Evolutionary conservation across 2,888 invertebrate genomes (phyloP).

Genomic region (Drosophila merina): DNA sequence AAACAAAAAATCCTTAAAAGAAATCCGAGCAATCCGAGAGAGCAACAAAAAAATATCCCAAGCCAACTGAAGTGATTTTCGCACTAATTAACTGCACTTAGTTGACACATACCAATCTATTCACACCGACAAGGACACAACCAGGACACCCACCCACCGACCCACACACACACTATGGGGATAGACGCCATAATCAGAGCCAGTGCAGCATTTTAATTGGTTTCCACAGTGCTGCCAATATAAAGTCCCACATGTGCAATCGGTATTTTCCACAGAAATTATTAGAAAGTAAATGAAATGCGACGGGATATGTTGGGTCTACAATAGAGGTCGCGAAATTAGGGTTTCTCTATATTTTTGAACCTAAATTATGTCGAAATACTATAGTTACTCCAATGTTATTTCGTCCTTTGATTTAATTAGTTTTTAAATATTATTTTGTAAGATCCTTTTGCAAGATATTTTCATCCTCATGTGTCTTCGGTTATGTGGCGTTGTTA

Average conservation of each 20-base stretch:
- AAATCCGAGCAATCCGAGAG: constrained; percentile 66
- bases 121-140: constrained; percentile 49
- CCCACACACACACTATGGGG: background rate
- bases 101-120: constrained; percentile 78
- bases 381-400: too few species aligned
- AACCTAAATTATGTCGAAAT: too few species aligned
- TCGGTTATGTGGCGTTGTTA: constrained; percentile 16
- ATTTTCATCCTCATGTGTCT: constrained; percentile 23
- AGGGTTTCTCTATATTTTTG: background rate
- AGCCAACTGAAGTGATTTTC: constrained; percentile 77
- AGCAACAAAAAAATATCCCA: constrained; percentile 55
- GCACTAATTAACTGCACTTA: constrained; percentile 79
- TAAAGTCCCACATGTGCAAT: constrained; percentile 77
- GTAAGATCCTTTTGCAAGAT: background rate
- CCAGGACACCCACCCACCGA: background rate
- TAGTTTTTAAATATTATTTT: background rate
- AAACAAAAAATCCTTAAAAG: constrained; percentile 61
- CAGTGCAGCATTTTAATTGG: constrained; percentile 76
- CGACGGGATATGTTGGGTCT: constrained; percentile 15
- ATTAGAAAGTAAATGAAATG: constrained; percentile 75
- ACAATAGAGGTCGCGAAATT: constrained; percentile 4
- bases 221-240: constrained; percentile 72
- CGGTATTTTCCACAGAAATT: constrained; percentile 76
- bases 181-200: constrained; percentile 62
- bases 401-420: too few species aligned